These are phyloP conservation scores for Microplitis deprimator DNA, from an alignment of 2,888 invertebrate species.

Conservation along the genomic window DNA sequence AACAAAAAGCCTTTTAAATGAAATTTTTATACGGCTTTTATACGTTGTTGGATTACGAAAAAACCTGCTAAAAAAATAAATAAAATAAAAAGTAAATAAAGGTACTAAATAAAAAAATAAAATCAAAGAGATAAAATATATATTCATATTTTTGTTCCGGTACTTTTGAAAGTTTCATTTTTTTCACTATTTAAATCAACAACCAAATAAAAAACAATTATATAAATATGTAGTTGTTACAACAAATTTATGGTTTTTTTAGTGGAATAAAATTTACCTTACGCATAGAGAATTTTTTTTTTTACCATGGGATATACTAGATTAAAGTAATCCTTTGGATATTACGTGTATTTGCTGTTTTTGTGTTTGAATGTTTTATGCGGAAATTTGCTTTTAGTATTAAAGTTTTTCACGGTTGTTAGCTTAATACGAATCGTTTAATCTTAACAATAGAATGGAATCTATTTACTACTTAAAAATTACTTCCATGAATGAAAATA, in stretches of 20 bases:
- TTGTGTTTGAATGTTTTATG: constrained; percentile 6
- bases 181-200: not conserved
- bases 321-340: not conserved
- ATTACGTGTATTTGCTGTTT: not conserved
- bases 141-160: constrained; percentile 1
- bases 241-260: not conserved
- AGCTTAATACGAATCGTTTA: not conserved
- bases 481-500: no score
- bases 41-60: constrained; percentile 4
- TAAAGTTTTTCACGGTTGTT: not conserved
- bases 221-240: not conserved
- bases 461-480: no score
- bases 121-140: constrained; percentile 19
- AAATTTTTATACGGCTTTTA: constrained; percentile 21
- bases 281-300: not conserved
- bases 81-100: constrained; percentile 3
- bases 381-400: constrained; percentile 2
- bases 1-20: constrained; percentile 18
- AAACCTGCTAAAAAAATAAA: not conserved
- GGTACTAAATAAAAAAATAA: constrained; percentile 13
- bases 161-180: not conserved
- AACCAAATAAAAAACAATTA: not conserved
- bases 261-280: not conserved
- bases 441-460: not conserved
- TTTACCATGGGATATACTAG: not conserved